Base-by-base conservation (phyloP, 2,113 vertebrate species). In the Larimichthys crocea region DNA sequence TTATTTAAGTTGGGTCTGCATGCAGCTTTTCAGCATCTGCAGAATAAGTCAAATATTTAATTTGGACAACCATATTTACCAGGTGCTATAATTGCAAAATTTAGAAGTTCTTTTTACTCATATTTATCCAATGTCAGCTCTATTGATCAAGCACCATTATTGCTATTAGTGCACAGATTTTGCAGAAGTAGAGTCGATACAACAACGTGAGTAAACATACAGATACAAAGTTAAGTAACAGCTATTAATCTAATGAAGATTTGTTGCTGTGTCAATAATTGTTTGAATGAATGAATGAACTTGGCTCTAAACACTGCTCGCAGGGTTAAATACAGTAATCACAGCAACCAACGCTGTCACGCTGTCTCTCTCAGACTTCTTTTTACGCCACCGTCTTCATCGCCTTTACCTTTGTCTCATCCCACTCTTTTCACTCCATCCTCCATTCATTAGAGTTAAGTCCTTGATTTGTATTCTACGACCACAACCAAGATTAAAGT, bases 401-500 rank as follows among this genome's bases (percentile, higher is more conserved):
- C 19, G 12, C 29, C 66, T 19, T 61, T 53, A 61, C 53, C n/a
- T 49, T 76, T 40, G 57, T 84, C 40, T 46, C 59, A 50, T 83
- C 64, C 71, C 60, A 63, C 78, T 78, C 74, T 53, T 76, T 71
- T 80, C 71, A 50, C 72, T 75, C 84, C 73, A 49, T 88, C 85
- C 61, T 87, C 76, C 68, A 80, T 82, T 89, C 83, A 94, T 93
- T 91, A 89, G 72, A 44, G 59, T 81, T 93, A 93, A 94, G 79
- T 91, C 61, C 64, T 90, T 91, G 86, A 93, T 95, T 94, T 91
- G 92, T 94, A 94, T 94, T 93, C 94, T 11, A 52, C 2, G 10
- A 76, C 67, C 83, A 84, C 72, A 50, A 66, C 79, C 76, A 12
- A 76, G 72, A 91, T 93, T 91, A 83, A 88, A 86, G 82, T 53